These are phyloP conservation scores for Branchinecta lynchi DNA, from an alignment of 1,140 invertebrate species.

Conservation along the genomic window DNA sequence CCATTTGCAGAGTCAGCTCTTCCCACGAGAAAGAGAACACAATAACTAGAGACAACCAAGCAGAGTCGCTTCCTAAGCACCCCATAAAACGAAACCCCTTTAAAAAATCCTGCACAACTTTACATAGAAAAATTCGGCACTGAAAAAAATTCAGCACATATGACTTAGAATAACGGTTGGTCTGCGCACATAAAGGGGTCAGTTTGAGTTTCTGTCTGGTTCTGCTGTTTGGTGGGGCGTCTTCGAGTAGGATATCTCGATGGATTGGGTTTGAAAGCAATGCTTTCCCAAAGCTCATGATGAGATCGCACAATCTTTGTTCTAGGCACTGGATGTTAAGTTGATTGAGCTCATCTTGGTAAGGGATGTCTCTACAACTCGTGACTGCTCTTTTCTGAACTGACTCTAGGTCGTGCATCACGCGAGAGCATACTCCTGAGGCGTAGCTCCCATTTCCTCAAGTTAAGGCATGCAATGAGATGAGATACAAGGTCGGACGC, in stretches of 20 bases:
- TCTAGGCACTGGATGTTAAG: slow-evolving; percentile 1
- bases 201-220: too few relatives aligned
- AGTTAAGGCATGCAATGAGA: slow-evolving; percentile 6
- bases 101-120: too few relatives aligned
- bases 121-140: too few relatives aligned
- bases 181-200: neutral
- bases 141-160: neutral
- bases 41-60: too few relatives aligned
- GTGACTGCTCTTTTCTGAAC: slow-evolving; percentile 1
- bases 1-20: too few relatives aligned
- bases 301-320: slow-evolving; percentile 5
- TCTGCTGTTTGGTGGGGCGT: slow-evolving; percentile 3
- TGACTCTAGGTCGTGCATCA: slow-evolving; percentile 8
- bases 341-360: neutral
- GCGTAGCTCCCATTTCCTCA: slow-evolving; percentile 4
- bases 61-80: too few relatives aligned
- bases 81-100: too few relatives aligned
- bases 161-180: neutral
- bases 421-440: neutral
- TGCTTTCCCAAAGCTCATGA: neutral
- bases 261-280: neutral
- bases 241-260: neutral
- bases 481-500: neutral
- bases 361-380: neutral
- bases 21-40: too few relatives aligned